Conservation (phyloP, 2,797 vertebrate species). For the Scolopax rusticola region DNA sequence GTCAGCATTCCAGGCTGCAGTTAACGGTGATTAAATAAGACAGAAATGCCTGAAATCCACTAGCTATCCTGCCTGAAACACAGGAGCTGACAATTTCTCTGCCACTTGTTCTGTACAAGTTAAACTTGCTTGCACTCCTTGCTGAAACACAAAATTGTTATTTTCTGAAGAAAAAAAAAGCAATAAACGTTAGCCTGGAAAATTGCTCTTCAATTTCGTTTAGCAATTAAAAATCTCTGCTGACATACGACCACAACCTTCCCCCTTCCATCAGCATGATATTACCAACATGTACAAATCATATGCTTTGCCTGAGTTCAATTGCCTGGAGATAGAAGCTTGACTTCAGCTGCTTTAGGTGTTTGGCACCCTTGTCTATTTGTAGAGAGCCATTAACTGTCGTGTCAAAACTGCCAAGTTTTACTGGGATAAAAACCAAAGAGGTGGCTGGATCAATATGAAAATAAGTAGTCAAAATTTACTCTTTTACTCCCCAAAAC, state of each 20-base stretch:
- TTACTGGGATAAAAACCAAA: background rate
- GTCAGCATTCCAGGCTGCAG: constrained; percentile 45
- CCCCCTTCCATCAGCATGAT: background rate
- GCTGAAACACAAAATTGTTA: background rate
- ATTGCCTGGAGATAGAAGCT: accelerated
- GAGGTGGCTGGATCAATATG: background rate
- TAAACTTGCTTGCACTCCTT: background rate
- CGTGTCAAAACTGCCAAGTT: background rate
- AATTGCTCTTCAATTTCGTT: background rate
- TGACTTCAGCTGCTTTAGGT: background rate
- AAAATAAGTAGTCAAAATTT: background rate
- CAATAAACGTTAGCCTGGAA: background rate
- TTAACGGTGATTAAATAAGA: constrained; percentile 21
- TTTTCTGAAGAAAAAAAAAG: background rate
- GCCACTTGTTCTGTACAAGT: background rate
- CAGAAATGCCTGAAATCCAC: constrained; percentile 39
- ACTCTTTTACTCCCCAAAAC: background rate
- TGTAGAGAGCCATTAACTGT: background rate
- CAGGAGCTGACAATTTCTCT: background rate
- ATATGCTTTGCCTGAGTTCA: background rate
- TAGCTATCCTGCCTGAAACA: background rate
- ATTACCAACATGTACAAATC: background rate
- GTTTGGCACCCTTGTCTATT: background rate
- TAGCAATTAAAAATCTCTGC: background rate
- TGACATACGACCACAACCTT: background rate